Conservation (phyloP, 2,797 vertebrate genomes). For the Acestrorhynchus altus region DNA sequence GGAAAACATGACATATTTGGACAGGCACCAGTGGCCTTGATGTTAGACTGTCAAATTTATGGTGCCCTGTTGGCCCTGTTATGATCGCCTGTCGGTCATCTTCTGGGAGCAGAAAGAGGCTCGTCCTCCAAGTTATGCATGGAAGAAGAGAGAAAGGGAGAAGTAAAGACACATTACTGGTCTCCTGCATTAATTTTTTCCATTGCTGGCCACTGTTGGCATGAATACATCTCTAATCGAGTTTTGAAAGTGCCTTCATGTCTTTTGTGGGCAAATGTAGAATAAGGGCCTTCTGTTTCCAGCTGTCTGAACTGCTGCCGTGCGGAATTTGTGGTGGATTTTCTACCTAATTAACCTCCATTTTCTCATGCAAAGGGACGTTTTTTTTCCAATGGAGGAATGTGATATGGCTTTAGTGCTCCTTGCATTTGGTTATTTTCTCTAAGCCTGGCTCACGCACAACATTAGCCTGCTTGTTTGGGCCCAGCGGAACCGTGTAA, state of each 20-base stretch:
- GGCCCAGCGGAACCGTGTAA: slow-evolving; percentile 51
- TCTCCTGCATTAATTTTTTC: slow-evolving; percentile 52
- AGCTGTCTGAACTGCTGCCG: slow-evolving; percentile 57
- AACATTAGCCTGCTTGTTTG: slow-evolving; percentile 54
- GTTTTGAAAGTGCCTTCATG: slow-evolving; percentile 51
- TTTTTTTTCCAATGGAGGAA: slow-evolving; percentile 52
- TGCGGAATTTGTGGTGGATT: slow-evolving; percentile 68
- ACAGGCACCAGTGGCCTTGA: neutral
- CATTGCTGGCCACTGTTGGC: slow-evolving; percentile 48
- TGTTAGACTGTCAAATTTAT: slow-evolving; percentile 3
- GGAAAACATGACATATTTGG: slow-evolving; percentile 33
- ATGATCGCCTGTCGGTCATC: neutral
- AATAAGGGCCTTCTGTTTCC: slow-evolving; percentile 66
- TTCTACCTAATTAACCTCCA: slow-evolving; percentile 69
- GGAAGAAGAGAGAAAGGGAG: neutral
- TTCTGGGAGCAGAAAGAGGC: neutral
- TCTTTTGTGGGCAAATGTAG: slow-evolving; percentile 52
- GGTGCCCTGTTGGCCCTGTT: slow-evolving; percentile 6
- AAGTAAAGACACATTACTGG: slow-evolving; percentile 32
- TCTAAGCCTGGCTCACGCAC: slow-evolving; percentile 56
- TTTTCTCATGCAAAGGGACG: slow-evolving; percentile 52
- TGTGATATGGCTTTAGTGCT: slow-evolving; percentile 56
- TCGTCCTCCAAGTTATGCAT: slow-evolving; percentile 3
- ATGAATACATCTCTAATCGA: slow-evolving; percentile 25
- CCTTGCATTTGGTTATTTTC: slow-evolving; percentile 56